Conservation (phyloP, 2,113 vertebrate genomes). For the Podocnemis expansa region DNA sequence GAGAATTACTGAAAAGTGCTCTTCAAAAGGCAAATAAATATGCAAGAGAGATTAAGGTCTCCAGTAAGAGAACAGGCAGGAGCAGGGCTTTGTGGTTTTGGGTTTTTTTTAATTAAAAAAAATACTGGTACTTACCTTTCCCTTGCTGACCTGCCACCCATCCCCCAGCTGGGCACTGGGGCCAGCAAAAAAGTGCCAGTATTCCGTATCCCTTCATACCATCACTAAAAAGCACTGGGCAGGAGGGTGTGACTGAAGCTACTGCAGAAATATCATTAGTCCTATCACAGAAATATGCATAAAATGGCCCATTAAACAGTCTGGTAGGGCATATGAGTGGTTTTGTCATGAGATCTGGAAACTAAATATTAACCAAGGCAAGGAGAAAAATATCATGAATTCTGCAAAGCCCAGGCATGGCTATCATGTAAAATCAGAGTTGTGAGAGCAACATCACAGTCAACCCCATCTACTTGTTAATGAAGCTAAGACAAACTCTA, state of each 20-base stretch:
- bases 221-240: too few species aligned
- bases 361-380: not conserved
- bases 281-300: not conserved
- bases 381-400: not conserved
- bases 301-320: not conserved
- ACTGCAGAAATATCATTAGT: not conserved
- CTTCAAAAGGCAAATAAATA: not conserved
- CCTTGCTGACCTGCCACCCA: too few species aligned
- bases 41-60: fast-evolving
- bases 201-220: too few species aligned
- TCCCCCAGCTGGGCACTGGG: too few species aligned
- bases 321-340: not conserved
- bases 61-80: not conserved
- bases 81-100: too few species aligned
- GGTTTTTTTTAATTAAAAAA: too few species aligned
- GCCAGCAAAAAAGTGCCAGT: too few species aligned
- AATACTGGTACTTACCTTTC: too few species aligned
- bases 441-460: conserved; percentile 14
- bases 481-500: not conserved
- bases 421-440: conserved; percentile 4
- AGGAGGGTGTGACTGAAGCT: not conserved
- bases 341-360: not conserved
- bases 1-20: not conserved
- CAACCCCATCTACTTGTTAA: not conserved
- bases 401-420: conserved; percentile 19